Percentiles rank a stretch among this genome's conserved stretches.
These are phyloP conservation scores for Ctenopoma kingsleyae DNA, from an alignment of 2,797 vertebrate genomes.

Conservation along the genomic window DNA sequence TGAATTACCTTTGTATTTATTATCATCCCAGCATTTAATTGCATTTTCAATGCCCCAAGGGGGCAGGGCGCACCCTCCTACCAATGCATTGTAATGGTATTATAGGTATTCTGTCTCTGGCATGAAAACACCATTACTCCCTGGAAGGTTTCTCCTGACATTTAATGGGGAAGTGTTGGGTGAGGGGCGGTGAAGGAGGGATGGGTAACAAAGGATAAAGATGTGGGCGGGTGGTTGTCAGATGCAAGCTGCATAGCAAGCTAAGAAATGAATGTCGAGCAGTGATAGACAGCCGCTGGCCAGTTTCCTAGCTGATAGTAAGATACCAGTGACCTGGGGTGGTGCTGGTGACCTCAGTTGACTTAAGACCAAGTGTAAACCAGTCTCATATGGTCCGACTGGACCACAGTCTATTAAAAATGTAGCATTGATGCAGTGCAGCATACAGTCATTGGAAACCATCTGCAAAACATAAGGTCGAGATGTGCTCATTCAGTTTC, in stretches of 20 bases:
- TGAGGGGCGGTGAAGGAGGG: background rate
- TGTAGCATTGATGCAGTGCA: background rate
- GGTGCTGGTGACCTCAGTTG: slow-evolving; percentile 11
- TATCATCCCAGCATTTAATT: slow-evolving; percentile 65
- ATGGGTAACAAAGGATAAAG: slow-evolving; percentile 17
- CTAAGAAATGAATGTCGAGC: slow-evolving; percentile 50
- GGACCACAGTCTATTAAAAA: slow-evolving; percentile 22
- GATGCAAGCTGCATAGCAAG: slow-evolving; percentile 28
- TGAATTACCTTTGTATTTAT: slow-evolving; percentile 55
- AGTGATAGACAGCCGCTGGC: slow-evolving; percentile 48
- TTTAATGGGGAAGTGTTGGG: slow-evolving; percentile 48
- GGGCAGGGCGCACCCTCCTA: slow-evolving; percentile 42
- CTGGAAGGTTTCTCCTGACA: slow-evolving; percentile 67
- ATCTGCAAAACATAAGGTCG: background rate
- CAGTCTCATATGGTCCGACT: slow-evolving; percentile 1
- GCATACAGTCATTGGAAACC: background rate
- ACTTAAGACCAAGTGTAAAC: slow-evolving; percentile 11
- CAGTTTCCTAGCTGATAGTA: slow-evolving; percentile 50
- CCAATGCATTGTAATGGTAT: slow-evolving; percentile 36
- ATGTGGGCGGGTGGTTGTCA: slow-evolving; percentile 44
- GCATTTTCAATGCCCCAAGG: slow-evolving; percentile 43
- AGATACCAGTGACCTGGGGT: slow-evolving; percentile 33
- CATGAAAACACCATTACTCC: slow-evolving; percentile 58
- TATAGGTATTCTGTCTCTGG: slow-evolving; percentile 54
- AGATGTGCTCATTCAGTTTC: background rate